Evolutionary conservation across 2,113 vertebrate genomes (phyloP).

Genomic region (Proterorhinus semilunaris): DNA sequence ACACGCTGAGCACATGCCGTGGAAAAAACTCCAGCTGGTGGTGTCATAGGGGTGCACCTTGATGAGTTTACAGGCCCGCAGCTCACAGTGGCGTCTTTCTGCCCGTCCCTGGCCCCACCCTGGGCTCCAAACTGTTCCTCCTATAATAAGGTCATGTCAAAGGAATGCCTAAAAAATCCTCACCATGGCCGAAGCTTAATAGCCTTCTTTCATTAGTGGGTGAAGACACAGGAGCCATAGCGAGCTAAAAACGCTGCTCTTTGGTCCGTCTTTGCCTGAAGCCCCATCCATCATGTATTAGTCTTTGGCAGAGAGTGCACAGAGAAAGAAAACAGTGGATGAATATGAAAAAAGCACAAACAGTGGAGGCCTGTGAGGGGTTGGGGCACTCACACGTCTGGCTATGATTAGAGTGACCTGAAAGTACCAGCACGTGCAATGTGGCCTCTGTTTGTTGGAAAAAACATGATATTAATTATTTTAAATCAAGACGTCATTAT

Average conservation of each 20-base stretch:
- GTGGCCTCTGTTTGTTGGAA: conserved; percentile 32
- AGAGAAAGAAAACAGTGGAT: conserved; percentile 40
- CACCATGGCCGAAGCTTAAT: conserved; percentile 44
- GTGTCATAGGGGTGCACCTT: conserved; percentile 59
- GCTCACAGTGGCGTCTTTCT: conserved; percentile 70
- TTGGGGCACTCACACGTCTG: conserved; percentile 41
- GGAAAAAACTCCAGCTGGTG: conserved; percentile 45
- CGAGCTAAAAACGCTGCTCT: neutral
- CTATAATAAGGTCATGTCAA: conserved; percentile 67
- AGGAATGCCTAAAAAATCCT: conserved; percentile 70
- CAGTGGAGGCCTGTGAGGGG: conserved; percentile 1
- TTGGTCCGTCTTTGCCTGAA: neutral
- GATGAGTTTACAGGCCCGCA: conserved; percentile 16
- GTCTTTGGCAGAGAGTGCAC: conserved; percentile 2
- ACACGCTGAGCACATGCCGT: conserved; percentile 35
- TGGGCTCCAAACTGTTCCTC: conserved; percentile 45
- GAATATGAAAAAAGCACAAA: conserved; percentile 52
- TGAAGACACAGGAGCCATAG: conserved; percentile 41
- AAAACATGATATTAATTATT: conserved; percentile 50
- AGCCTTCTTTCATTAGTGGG: conserved; percentile 64
- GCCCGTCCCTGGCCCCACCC: conserved; percentile 47
- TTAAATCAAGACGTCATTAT: conserved; percentile 26
- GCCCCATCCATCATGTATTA: conserved; percentile 14
- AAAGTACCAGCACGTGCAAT: conserved; percentile 34
- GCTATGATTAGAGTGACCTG: conserved; percentile 40